phyloP scores from a whole-genome alignment of 1,140 invertebrate species.

The Drosophila repleta region DNA sequence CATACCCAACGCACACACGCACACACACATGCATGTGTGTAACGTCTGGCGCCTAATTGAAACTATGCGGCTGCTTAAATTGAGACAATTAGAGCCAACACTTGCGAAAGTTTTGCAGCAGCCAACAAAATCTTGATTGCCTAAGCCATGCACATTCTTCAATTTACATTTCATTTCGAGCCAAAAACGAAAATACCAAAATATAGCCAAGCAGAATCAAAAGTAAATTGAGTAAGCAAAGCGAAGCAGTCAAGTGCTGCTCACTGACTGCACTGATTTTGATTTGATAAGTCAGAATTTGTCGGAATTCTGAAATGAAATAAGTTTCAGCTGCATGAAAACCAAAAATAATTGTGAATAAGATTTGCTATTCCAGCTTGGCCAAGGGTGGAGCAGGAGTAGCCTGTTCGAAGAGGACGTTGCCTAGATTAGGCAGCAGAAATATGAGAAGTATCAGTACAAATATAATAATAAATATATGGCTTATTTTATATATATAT shows the following conservation, averaged over 20 bases:
- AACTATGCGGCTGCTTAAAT: constrained; percentile 74
- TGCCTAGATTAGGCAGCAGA: too few species aligned
- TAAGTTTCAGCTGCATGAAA: neutral
- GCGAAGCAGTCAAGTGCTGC: neutral
- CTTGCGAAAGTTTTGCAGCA: constrained; percentile 6
- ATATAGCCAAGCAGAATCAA: neutral
- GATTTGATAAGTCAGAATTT: neutral
- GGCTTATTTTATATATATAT: too few species aligned
- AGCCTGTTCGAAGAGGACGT: too few species aligned
- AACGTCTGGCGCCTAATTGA: constrained; percentile 66
- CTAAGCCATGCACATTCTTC: constrained; percentile 59
- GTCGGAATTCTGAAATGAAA: neutral
- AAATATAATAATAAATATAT: too few species aligned
- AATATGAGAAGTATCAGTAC: too few species aligned
- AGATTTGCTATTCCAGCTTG: too few species aligned
- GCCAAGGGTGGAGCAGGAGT: too few species aligned
- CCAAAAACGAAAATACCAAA: neutral
- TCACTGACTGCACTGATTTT: neutral
- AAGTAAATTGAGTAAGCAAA: neutral
- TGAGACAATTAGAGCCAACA: constrained; percentile 64
- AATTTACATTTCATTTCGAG: constrained; percentile 70
- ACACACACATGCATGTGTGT: constrained; percentile 20
- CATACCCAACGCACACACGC: constrained; percentile 41
- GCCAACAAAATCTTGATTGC: constrained; percentile 55
- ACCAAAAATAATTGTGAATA: too few species aligned